A percentile compares a stretch with the other conserved stretches of the same genome.
Evolutionary conservation across 2,113 vertebrate species (phyloP).

Genomic region (human (Homo sapiens)): GRCh38 chr6:106490501-106491000

Average conservation of each 20-base stretch:
- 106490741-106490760: neutral
- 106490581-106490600: neutral
- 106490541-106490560: neutral
- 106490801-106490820: neutral
- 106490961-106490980: neutral
- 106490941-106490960: neutral
- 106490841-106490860: neutral
- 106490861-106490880: neutral
- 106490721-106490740: neutral
- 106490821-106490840: neutral
- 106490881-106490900: neutral
- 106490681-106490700: neutral
- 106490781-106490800: neutral
- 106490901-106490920: neutral
- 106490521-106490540: neutral
- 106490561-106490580: conserved; percentile 1
- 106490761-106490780: neutral
- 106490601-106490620: neutral
- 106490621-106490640: neutral
- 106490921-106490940: neutral
- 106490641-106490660: neutral
- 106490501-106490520: neutral
- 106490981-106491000: neutral
- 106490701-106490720: neutral
- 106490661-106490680: neutral